Evolutionary conservation across 1,140 invertebrate species (phyloP).

Genomic region (Drosophila sp.): DNA sequence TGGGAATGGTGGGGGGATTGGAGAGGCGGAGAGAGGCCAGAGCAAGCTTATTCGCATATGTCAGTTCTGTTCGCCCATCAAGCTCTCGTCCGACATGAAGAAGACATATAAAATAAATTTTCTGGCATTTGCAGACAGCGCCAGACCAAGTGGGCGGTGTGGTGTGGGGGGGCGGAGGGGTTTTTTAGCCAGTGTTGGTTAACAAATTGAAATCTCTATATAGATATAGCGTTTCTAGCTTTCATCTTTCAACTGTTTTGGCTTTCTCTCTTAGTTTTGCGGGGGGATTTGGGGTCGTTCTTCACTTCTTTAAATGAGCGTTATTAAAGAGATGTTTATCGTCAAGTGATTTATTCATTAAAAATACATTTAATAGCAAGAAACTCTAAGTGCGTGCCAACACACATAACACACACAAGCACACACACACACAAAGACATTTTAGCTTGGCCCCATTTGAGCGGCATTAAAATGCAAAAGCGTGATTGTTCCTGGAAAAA

Average conservation of each 20-base stretch:
- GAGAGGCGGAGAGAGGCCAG: slow-evolving; percentile 33
- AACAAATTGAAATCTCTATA: background rate
- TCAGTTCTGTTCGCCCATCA: slow-evolving; percentile 53
- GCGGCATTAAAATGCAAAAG: slow-evolving; percentile 81
- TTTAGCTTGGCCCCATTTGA: slow-evolving; percentile 62
- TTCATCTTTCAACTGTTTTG: slow-evolving; percentile 56
- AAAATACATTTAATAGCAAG: slow-evolving; percentile 81
- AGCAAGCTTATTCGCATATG: slow-evolving; percentile 59
- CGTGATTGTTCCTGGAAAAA: slow-evolving; percentile 80
- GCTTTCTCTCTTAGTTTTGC: slow-evolving; percentile 38
- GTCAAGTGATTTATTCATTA: slow-evolving; percentile 82
- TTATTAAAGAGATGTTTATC: slow-evolving; percentile 81
- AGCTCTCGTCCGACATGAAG: slow-evolving; percentile 54
- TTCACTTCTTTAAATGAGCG: slow-evolving; percentile 79
- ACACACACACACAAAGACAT: slow-evolving; percentile 44
- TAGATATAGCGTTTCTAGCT: slow-evolving; percentile 53
- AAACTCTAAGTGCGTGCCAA: slow-evolving; percentile 66
- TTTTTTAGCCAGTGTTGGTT: slow-evolving; percentile 16
- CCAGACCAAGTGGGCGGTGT: slow-evolving; percentile 27
- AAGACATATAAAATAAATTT: slow-evolving; percentile 77
- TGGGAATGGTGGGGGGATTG: background rate
- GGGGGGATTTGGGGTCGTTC: slow-evolving; percentile 62
- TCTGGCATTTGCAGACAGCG: slow-evolving; percentile 71
- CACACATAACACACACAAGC: slow-evolving; percentile 36
- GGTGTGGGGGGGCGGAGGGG: background rate